A percentile compares a stretch with the other conserved stretches of the same genome.
These are phyloP conservation scores for Limnodromus scolopaceus DNA, from an alignment of 2,797 vertebrate species.

Conservation along the genomic window DNA sequence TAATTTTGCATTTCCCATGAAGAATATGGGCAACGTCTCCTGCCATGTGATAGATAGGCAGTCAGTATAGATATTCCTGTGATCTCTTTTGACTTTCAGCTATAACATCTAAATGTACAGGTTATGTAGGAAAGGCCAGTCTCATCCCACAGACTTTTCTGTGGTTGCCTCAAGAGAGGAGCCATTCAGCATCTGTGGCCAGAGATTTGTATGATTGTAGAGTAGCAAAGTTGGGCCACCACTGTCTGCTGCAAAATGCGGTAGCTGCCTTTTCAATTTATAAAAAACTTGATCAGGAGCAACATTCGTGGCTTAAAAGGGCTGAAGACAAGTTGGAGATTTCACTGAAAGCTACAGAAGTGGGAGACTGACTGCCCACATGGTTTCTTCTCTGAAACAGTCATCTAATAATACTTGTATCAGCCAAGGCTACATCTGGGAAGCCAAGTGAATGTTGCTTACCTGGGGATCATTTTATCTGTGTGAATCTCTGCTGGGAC, in stretches of 20 bases:
- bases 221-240: background rate
- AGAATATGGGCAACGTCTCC: background rate
- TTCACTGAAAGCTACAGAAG: background rate
- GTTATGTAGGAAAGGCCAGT: background rate
- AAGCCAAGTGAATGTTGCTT: background rate
- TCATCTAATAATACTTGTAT: background rate
- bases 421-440: accelerated
- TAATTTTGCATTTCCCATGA: background rate
- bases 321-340: background rate
- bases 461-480: background rate
- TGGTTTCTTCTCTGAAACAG: background rate
- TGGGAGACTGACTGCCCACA: background rate
- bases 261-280: background rate
- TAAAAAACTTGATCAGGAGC: background rate
- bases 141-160: background rate
- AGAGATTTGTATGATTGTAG: background rate
- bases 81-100: background rate
- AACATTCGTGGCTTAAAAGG: background rate
- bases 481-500: background rate
- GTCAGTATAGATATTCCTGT: background rate
- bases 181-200: background rate
- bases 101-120: background rate
- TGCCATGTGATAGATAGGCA: accelerated
- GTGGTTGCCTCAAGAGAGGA: background rate
- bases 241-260: background rate